These are phyloP conservation scores for Rhinophrynus dorsalis DNA, from an alignment of 2,797 vertebrate genomes.

Conservation along the genomic window DNA sequence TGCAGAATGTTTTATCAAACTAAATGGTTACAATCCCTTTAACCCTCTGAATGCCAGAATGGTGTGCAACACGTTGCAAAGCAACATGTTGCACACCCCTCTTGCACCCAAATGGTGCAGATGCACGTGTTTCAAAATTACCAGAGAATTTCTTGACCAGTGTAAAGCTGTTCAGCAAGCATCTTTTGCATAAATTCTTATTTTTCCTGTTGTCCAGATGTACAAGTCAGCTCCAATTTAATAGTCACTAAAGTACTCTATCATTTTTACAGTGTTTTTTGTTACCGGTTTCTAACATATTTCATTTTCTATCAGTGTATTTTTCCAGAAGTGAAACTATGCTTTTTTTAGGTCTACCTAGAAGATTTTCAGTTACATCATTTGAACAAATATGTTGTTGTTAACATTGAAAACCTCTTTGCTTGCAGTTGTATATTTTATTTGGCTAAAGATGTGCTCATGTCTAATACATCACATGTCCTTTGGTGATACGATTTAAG, in stretches of 20 bases:
- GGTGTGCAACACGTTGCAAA: too few species aligned
- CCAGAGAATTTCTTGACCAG: not conserved
- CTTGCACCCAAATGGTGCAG: too few species aligned
- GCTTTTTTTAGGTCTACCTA: constrained; percentile 67
- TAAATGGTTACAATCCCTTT: too few species aligned
- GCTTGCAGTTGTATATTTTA: constrained; percentile 92
- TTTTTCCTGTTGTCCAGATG: constrained; percentile 21
- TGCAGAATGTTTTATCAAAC: too few species aligned
- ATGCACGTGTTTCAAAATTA: constrained; percentile 2
- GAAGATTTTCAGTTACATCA: constrained; percentile 85
- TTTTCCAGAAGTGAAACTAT: constrained; percentile 66
- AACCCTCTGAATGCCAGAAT: too few species aligned
- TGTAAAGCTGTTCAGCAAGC: constrained; percentile 1
- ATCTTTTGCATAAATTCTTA: constrained; percentile 6
- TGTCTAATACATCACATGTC: constrained; percentile 91
- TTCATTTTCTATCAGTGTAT: constrained; percentile 60
- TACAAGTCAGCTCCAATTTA: constrained; percentile 39
- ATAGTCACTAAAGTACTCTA: constrained; percentile 42
- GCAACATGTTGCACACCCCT: too few species aligned
- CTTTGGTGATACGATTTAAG: constrained; percentile 92
- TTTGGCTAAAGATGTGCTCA: constrained; percentile 82
- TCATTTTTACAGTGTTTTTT: constrained; percentile 45
- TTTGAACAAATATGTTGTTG: constrained; percentile 89
- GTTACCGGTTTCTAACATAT: constrained; percentile 51
- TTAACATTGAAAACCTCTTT: constrained; percentile 87